Percentiles rank a stretch among this genome's conserved stretches.
Conservation (phyloP, 2,113 vertebrate species). For the Gorsachius goisagi region DNA sequence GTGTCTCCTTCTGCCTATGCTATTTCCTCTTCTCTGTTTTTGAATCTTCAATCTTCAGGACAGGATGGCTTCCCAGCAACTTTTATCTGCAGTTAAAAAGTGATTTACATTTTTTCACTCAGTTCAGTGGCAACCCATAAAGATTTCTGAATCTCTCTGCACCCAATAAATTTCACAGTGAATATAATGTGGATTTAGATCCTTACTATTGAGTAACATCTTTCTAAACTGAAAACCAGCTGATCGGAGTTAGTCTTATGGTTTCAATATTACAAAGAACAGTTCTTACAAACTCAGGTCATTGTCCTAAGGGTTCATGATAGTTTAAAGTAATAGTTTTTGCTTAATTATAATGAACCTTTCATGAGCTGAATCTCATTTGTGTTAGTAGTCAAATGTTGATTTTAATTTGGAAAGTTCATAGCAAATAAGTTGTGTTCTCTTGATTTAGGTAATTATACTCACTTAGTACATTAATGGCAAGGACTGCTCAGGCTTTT, state of each 20-base stretch:
- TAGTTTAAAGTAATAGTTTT: conserved; percentile 46
- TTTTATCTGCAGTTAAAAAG: neutral
- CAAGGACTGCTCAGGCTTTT: conserved; percentile 44
- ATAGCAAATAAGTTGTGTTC: conserved; percentile 60
- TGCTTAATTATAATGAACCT: conserved; percentile 46
- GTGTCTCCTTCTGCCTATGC: neutral
- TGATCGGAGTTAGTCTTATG: neutral
- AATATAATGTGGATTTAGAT: neutral
- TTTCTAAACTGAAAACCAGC: neutral
- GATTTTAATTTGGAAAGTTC: conserved; percentile 68
- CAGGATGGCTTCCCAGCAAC: neutral
- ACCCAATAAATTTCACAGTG: neutral
- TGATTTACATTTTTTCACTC: neutral
- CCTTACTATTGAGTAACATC: neutral
- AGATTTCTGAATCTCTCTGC: neutral
- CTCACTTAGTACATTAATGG: conserved; percentile 57
- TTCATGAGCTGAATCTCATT: conserved; percentile 53
- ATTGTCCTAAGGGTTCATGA: conserved; percentile 36
- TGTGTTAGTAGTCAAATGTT: conserved; percentile 43
- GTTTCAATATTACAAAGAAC: neutral
- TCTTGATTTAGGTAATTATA: conserved; percentile 66
- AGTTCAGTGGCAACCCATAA: neutral
- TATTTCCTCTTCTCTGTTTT: neutral
- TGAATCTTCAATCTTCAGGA: neutral
- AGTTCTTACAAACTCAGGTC: neutral